phyloP scores from a whole-genome alignment of 1,140 invertebrate genomes.

The Diorhabda sublineata region DNA sequence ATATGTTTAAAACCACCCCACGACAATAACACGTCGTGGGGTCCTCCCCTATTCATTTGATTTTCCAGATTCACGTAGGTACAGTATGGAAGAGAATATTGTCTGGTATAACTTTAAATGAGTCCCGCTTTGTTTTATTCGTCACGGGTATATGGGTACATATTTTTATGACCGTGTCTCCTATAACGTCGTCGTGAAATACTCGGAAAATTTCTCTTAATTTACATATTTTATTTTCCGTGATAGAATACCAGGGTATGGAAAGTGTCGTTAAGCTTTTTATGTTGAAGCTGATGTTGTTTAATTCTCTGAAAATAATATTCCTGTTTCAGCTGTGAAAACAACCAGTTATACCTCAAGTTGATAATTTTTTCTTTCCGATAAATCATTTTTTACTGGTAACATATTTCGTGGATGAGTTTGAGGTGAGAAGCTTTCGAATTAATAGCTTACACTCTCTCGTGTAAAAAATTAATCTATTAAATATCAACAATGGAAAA shows the following conservation, averaged over 20 bases:
- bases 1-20: not conserved
- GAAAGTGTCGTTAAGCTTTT: not conserved
- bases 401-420: too few relatives aligned
- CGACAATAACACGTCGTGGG: not conserved
- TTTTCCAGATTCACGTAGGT: conserved; percentile 21
- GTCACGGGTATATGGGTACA: conserved; percentile 21
- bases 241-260: not conserved
- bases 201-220: not conserved
- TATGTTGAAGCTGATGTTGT: too few relatives aligned
- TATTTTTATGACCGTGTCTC: conserved; percentile 19
- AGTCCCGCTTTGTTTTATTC: conserved; percentile 24
- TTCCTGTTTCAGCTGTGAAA: too few relatives aligned
- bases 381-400: too few relatives aligned
- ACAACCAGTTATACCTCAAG: too few relatives aligned
- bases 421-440: too few relatives aligned
- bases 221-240: conserved; percentile 3
- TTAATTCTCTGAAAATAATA: too few relatives aligned
- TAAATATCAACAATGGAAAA: too few relatives aligned
- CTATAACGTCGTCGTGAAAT: not conserved
- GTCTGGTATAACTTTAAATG: conserved; percentile 23
- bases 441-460: too few relatives aligned
- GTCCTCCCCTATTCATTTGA: conserved; percentile 24
- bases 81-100: conserved; percentile 21
- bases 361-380: too few relatives aligned
- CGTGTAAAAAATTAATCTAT: too few relatives aligned